These are phyloP conservation scores for Aplysina aerophoba DNA, from an alignment of 37 sponge, comb jelly and placozoan species.

Conservation along the genomic window DNA sequence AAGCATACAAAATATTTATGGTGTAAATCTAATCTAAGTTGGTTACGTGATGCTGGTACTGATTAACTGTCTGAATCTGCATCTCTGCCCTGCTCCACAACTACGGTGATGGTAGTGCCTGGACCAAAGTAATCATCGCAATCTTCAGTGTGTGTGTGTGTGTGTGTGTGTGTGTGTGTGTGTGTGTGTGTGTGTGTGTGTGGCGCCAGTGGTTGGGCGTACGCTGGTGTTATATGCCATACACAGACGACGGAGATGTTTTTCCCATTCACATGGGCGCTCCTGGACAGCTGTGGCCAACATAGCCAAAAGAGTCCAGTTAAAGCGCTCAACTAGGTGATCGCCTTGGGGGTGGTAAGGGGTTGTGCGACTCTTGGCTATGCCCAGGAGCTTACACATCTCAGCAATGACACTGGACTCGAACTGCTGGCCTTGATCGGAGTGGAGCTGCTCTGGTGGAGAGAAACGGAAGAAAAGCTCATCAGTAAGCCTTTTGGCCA, in stretches of 20 bases:
- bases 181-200: too few relatives aligned
- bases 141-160: too few relatives aligned
- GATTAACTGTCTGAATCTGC: conserved; percentile 8
- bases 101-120: not conserved
- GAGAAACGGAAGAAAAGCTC: conserved; percentile 5
- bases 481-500: not conserved
- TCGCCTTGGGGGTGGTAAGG: conserved; percentile 28
- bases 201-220: not conserved
- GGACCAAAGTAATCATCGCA: not conserved
- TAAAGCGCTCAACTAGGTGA: conserved; percentile 32
- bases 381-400: not conserved
- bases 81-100: conserved; percentile 4
- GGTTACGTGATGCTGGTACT: not conserved
- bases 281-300: conserved; percentile 27
- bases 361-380: not conserved
- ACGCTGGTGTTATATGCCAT: conserved; percentile 17
- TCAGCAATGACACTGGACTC: not conserved
- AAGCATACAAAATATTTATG: not conserved
- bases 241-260: not conserved
- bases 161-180: too few relatives aligned
- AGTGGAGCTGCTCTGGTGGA: not conserved
- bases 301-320: conserved; percentile 37
- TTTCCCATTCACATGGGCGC: not conserved
- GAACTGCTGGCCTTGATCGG: not conserved
- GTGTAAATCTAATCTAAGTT: too few relatives aligned